Base-by-base conservation (phyloP, 37 sponge, comb jelly and placozoan species). In the Ianthella basta region DNA sequence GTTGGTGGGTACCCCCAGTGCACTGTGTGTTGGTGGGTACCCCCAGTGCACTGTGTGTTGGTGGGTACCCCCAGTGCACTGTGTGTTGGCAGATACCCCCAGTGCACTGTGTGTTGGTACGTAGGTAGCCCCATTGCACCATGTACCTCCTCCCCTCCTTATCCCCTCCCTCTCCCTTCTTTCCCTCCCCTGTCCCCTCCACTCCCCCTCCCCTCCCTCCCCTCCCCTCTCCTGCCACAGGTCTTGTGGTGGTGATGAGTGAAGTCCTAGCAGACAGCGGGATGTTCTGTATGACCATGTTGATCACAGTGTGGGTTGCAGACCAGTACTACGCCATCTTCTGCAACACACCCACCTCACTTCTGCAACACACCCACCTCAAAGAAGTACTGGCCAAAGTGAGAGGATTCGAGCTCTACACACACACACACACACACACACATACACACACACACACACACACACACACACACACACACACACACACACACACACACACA, bases 261-360 rank as follows among this genome's bases (percentile, higher is more conserved):
- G 92, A 88, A 34, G 83, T 86, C 23, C 86, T 92, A 20, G 60
- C 83, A 60, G 92, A 92, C 60, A 83, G 88, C 64, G 88, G 89
- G 54, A 30, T 88, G 37, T 88, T 92, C 80, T 92, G 83, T 54
- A 54, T 92, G 70, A 60, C 88, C n/a, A 88, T 92, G 86, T 63
- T 92, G 67, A 56, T 55, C 54, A 88, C 92, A 66, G 86, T 92
- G 55, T 92, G 89, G 86, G 70, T 83, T 38, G 88, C 79, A 12
- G 92, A 92, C 73, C 92, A 92, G 63, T 92, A 85, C 78, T 92
- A 88, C 39, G 79, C 86, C 59, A 65, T 92, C 60, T 88, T 86
- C 87, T 92, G 92, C 56, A 82, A 77, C 16, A 85, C 88, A 1
- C 35, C 59, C 15, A 70, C 66, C 8, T 86, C 92, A 29, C 60